Evolutionary conservation across 2,888 invertebrate species (phyloP).

Genomic region (Morpho helenor): DNA sequence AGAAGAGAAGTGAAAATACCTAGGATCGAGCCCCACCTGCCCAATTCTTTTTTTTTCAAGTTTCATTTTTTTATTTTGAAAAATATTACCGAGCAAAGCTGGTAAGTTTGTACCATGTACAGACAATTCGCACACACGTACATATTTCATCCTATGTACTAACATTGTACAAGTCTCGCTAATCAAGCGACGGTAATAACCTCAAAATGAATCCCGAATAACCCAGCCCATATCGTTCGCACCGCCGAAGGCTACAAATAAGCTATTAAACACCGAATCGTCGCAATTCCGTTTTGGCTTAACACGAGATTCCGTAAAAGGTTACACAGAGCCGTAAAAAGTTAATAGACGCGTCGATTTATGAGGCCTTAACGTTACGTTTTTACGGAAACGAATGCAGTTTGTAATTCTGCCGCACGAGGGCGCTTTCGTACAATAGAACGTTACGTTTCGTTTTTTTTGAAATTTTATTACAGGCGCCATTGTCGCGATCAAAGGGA

Average conservation of each 20-base stretch:
- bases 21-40: too few species aligned
- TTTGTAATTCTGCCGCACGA: slow-evolving; percentile 37
- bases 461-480: slow-evolving; percentile 41
- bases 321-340: slow-evolving; percentile 43
- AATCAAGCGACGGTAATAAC: neutral
- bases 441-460: slow-evolving; percentile 39
- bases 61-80: too few species aligned
- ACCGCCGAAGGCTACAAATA: slow-evolving; percentile 20
- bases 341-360: slow-evolving; percentile 49
- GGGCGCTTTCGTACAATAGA: slow-evolving; percentile 48
- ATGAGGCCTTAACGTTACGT: slow-evolving; percentile 40
- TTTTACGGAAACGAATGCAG: slow-evolving; percentile 39
- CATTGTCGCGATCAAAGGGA: slow-evolving; percentile 43
- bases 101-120: too few species aligned
- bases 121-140: too few species aligned
- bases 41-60: too few species aligned
- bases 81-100: too few species aligned
- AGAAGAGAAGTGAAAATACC: too few species aligned
- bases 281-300: slow-evolving; percentile 21
- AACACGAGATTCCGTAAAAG: slow-evolving; percentile 32
- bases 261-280: slow-evolving; percentile 28
- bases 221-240: slow-evolving; percentile 4
- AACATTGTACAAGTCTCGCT: neutral
- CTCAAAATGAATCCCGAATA: slow-evolving; percentile 6
- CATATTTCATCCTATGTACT: neutral